Evolutionary conservation across 2,797 vertebrate genomes (phyloP).

Genomic region (Nyctibius grandis): DNA sequence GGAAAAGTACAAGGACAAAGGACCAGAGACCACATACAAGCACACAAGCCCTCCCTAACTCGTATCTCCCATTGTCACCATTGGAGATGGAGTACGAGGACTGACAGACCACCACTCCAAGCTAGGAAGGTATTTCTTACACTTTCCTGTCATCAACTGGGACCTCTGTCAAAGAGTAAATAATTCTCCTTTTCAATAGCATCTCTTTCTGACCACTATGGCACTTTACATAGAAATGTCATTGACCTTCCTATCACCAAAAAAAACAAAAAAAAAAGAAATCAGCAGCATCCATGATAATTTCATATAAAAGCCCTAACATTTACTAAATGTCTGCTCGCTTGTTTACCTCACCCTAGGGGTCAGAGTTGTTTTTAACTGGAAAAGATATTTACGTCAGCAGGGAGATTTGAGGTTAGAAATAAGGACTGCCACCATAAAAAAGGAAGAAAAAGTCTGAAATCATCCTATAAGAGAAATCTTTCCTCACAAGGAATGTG

Average conservation of each 20-base stretch:
- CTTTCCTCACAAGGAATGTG: background rate
- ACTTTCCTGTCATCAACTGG: background rate
- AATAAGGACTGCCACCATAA: accelerated
- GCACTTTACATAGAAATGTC: background rate
- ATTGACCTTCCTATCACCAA: background rate
- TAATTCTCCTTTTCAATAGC: background rate
- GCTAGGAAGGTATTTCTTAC: background rate
- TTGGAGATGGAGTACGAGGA: background rate
- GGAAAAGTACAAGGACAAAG: background rate
- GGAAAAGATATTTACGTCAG: background rate
- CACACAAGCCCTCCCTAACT: background rate
- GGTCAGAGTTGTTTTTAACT: background rate
- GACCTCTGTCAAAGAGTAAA: background rate
- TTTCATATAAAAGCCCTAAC: background rate
- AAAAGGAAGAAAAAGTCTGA: background rate
- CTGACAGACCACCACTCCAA: accelerated
- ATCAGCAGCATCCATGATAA: background rate
- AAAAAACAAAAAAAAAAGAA: too few species aligned
- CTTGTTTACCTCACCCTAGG: background rate
- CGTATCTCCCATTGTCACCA: accelerated
- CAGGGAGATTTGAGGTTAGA: background rate
- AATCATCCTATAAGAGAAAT: background rate
- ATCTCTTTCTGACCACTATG: background rate
- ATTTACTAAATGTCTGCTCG: background rate
- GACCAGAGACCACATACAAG: accelerated